These are phyloP conservation scores for Caenorhabditis auriculariae DNA, from an alignment of 2,888 invertebrate species.

Conservation along the genomic window DNA sequence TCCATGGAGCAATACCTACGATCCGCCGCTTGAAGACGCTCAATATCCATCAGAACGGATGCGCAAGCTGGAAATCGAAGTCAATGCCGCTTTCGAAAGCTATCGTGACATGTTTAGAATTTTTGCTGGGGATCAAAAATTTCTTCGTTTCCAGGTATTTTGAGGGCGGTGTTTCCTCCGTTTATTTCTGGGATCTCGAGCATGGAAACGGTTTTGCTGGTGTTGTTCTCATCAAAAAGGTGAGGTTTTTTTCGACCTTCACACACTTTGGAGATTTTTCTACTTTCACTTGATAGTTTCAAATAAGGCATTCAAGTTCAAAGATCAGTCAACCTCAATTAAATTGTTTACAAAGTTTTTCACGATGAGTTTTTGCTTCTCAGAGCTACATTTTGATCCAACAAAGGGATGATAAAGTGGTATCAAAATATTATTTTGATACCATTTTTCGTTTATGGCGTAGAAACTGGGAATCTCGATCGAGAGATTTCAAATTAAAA, in stretches of 20 bases:
- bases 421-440: too few species aligned
- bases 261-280: too few species aligned
- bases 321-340: too few species aligned
- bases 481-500: too few species aligned
- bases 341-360: not conserved
- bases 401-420: too few species aligned
- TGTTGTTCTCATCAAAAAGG: constrained; percentile 97
- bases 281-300: too few species aligned
- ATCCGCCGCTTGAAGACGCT: constrained; percentile 95
- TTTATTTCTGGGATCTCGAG: constrained; percentile 98
- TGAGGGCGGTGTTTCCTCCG: constrained; percentile 98
- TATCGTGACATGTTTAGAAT: constrained; percentile 74
- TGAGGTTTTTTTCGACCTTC: constrained; percentile 61
- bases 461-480: too few species aligned
- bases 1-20: constrained; percentile 98
- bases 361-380: not conserved
- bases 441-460: too few species aligned
- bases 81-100: constrained; percentile 96
- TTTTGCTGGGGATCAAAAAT: not conserved
- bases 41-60: constrained; percentile 95
- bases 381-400: too few species aligned
- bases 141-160: constrained; percentile 75
- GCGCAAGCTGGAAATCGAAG: constrained; percentile 92
- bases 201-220: constrained; percentile 88
- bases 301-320: too few species aligned